Percentiles rank a stretch among this genome's conserved stretches.
Conservation (phyloP, 1,140 invertebrate species). For the Melipona quadrifasciata region DNA sequence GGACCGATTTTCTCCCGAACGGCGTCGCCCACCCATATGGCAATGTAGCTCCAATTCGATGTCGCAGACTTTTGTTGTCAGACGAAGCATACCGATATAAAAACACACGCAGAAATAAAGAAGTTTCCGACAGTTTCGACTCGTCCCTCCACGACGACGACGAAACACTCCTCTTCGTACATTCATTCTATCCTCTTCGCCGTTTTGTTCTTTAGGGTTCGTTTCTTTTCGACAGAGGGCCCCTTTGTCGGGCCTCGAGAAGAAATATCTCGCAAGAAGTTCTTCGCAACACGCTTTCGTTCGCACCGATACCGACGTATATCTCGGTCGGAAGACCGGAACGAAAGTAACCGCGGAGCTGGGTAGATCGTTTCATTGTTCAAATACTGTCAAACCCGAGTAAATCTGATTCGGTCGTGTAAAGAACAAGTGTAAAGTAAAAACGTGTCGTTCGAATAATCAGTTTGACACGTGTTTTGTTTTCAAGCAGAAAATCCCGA, state of each 20-base stretch:
- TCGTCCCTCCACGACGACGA: not conserved
- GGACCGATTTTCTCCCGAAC: not conserved
- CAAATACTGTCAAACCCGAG: not conserved
- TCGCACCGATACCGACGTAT: too few relatives aligned
- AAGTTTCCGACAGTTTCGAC: conserved; percentile 27
- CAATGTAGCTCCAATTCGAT: conserved; percentile 41
- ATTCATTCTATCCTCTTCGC: too few relatives aligned
- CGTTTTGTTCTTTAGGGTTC: too few relatives aligned
- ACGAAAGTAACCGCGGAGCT: not conserved
- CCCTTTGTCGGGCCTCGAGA: too few relatives aligned
- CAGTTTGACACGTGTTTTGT: not conserved
- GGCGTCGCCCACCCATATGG: not conserved
- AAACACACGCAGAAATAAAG: conserved; percentile 37
- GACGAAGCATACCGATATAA: conserved; percentile 35
- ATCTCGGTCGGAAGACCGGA: too few relatives aligned
- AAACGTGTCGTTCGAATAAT: not conserved
- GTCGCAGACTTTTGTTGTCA: conserved; percentile 43
- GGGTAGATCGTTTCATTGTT: not conserved
- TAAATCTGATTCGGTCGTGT: not conserved
- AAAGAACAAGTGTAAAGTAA: rapidly evolving
- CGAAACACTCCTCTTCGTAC: too few relatives aligned
- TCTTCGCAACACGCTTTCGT: too few relatives aligned
- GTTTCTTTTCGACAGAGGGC: too few relatives aligned
- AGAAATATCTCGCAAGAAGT: too few relatives aligned
- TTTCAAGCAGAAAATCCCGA: not conserved